Base-by-base conservation (phyloP, 2,113 vertebrate species). In the Steatornis caripensis region DNA sequence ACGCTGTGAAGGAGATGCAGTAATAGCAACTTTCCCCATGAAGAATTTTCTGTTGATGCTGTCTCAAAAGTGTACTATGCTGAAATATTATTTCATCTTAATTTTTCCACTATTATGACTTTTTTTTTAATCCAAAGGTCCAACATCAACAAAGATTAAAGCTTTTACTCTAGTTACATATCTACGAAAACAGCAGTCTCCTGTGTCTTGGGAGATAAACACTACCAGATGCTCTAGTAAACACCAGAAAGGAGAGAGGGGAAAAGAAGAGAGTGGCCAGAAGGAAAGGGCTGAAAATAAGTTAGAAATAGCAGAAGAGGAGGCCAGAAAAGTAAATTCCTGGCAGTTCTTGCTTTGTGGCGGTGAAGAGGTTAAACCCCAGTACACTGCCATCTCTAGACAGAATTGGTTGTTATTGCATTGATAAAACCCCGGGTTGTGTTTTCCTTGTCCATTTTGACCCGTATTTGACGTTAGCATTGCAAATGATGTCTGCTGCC, bases 401-500 rank as follows among this genome's bases (percentile, higher is more conserved):
- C 89, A 91, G 94, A 94, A 80, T 51, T 91, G 93, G 94, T 90
- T 49, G 70, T 54, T 93, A 87, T 87, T 96, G 91, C 77, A 87
- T 82, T 84, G 97, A 87, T 90, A 94, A 96, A 95, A 95, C 92
- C 89, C 96, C 0, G 70, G 76, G 60, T 93, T 96, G 81, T 91
- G 83, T 92, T 94, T 96, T 96, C 96, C 89, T 91, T 97, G 96
- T 96, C 95, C 95, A 93, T 78, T 87, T 94, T 94, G 94, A 84
- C 93, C 93, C 66, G 86, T 94, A 90, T 95, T 69, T 88, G 79
- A 88, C 91, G 88, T 97, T 97, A 97, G 96, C 94, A 97, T 97
- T 96, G 96, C 95, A 97, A 96, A 95, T 88, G 84, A 97, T 96
- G 97, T 87, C 91, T 81, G 84, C 89, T 96, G 87, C 86, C 96